These are phyloP conservation scores for Liasis olivaceus DNA, from an alignment of 2,797 vertebrate species.

Conservation along the genomic window DNA sequence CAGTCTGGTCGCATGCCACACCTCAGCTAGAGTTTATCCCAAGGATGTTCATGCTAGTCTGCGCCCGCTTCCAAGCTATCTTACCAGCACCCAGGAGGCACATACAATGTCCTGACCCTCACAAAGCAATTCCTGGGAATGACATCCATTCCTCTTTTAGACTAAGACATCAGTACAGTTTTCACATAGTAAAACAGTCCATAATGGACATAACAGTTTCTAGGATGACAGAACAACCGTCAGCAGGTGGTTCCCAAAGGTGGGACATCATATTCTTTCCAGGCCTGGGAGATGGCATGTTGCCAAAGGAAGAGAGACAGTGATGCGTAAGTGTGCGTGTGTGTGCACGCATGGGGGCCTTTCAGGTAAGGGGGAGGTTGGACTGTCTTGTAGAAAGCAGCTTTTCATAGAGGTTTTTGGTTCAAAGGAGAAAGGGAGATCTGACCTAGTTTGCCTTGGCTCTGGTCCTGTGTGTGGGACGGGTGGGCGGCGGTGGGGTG, in stretches of 20 bases:
- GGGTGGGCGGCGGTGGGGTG: no score
- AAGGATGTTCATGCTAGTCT: neutral
- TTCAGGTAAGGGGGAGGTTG: neutral
- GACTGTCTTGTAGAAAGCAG: neutral
- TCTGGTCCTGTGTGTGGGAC: neutral
- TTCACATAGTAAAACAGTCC: slow-evolving; percentile 14
- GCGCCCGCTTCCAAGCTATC: neutral
- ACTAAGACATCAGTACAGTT: neutral
- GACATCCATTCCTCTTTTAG: neutral
- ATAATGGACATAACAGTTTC: no score
- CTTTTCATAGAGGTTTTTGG: neutral
- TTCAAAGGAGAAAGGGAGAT: neutral
- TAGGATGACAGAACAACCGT: neutral
- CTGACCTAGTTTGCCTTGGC: neutral
- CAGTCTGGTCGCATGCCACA: neutral
- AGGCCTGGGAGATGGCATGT: neutral
- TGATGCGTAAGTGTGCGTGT: neutral
- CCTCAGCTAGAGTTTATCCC: neutral
- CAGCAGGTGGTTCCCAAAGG: slow-evolving; percentile 55
- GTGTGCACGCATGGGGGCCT: neutral
- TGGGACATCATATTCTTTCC: slow-evolving; percentile 26
- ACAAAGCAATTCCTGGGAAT: neutral
- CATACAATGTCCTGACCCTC: neutral
- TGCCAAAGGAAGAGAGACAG: slow-evolving; percentile 11
- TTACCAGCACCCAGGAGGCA: neutral